phyloP scores from a whole-genome alignment of 2,113 vertebrate species.

The Pomatorhinus ruficollis region DNA sequence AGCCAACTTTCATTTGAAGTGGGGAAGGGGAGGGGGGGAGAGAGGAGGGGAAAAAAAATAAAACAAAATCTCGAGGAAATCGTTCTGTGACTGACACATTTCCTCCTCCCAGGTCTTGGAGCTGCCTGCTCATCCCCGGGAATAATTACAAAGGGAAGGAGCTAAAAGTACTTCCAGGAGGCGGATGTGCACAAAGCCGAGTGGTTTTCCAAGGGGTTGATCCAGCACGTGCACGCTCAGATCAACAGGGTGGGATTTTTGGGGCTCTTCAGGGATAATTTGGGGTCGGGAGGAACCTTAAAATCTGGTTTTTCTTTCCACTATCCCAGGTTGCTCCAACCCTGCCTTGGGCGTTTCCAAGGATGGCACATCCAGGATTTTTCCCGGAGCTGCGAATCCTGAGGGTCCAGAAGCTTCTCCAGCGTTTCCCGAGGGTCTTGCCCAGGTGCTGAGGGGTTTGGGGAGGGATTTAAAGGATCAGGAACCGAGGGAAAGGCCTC shows the following conservation, averaged over 20 bases:
- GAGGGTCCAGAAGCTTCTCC: rapidly evolving
- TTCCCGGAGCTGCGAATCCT: rapidly evolving
- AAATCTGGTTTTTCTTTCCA: rapidly evolving
- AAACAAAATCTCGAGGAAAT: background rate
- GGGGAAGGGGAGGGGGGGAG: rapidly evolving
- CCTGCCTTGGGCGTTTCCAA: rapidly evolving
- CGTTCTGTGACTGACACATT: background rate
- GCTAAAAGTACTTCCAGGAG: background rate
- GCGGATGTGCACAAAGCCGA: background rate
- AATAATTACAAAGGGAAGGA: background rate
- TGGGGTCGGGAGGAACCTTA: background rate
- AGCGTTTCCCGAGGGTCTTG: rapidly evolving
- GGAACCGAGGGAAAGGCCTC: rapidly evolving
- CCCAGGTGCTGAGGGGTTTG: rapidly evolving
- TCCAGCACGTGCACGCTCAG: background rate
- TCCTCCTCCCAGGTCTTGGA: conserved; percentile 20
- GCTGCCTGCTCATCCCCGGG: background rate
- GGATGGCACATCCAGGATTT: background rate
- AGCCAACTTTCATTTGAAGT: conserved; percentile 29
- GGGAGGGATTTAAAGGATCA: rapidly evolving
- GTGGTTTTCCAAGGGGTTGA: background rate
- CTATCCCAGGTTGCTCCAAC: background rate
- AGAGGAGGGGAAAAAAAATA: rapidly evolving
- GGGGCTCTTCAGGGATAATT: background rate
- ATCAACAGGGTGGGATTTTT: background rate